These are phyloP conservation scores for Capitulum mitella DNA, from an alignment of 2,888 invertebrate genomes.

Conservation along the genomic window DNA sequence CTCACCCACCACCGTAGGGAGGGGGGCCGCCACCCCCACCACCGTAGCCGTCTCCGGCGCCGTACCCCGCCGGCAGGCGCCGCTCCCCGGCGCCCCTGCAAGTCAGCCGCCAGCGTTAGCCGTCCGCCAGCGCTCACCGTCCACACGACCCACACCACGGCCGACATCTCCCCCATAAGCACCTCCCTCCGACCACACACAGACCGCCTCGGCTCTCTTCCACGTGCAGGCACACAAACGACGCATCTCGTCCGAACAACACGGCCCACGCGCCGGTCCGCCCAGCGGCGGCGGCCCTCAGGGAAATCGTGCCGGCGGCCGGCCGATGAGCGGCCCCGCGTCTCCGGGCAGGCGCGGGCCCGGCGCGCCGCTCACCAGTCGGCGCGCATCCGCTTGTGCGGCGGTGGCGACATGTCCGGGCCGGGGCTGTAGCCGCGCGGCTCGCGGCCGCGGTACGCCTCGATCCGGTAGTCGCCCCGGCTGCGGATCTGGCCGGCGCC, in stretches of 20 bases:
- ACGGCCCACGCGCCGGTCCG: too few species aligned
- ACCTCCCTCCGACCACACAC: too few species aligned
- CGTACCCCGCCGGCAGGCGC: constrained; percentile 23
- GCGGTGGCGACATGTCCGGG: constrained; percentile 40
- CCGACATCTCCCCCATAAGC: not conserved
- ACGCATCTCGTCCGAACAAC: too few species aligned
- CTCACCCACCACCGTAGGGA: not conserved
- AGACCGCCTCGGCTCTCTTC: too few species aligned
- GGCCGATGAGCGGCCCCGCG: too few species aligned
- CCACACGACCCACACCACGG: not conserved
- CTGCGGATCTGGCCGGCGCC: constrained; percentile 30
- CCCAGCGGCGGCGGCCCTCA: too few species aligned
- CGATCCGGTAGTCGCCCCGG: constrained; percentile 33
- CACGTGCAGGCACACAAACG: too few species aligned
- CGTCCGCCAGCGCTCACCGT: not conserved
- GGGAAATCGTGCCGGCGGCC: too few species aligned
- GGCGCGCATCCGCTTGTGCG: constrained; percentile 38
- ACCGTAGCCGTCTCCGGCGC: constrained; percentile 29
- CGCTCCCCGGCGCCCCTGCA: constrained; percentile 24
- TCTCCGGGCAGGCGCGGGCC: too few species aligned
- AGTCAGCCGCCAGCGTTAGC: not conserved
- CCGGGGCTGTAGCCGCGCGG: constrained; percentile 30
- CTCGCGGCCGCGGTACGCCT: constrained; percentile 32
- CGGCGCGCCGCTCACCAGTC: constrained; percentile 35
- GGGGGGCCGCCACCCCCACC: constrained; percentile 23